Base-by-base conservation (phyloP, 2,888 invertebrate genomes). In the Drosophila rellima region DNA sequence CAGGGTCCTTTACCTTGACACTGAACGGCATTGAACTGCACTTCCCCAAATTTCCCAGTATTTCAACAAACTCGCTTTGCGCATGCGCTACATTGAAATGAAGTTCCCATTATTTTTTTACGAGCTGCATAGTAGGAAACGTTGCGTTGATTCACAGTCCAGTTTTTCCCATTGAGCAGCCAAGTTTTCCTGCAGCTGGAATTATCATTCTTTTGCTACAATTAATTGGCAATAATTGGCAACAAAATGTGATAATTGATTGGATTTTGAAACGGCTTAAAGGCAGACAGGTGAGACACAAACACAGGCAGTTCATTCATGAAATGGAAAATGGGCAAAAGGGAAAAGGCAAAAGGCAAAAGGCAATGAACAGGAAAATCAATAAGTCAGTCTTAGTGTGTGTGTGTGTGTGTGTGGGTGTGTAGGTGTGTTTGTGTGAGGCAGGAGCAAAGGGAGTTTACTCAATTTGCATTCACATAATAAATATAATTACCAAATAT, bases 1-100 rank as follows among this genome's bases (percentile, higher is more conserved):
- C 18, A 18, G 39, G 39, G 62, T 62, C 54, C 64, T 66, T 69
- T 79, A 81, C 89, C 86, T 90, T 90, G 86, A 77, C 84, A 86
- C 65, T 90, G 84, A 87, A 79, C 70, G 52, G 70, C 56, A 54
- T 64, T 70, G 74, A 76, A 75, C 72, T 68, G 67, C 74, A 72
- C 15, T 40, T 17, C 18, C 5, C 8, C 0, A 11, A 57, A 75
- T 20, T 39, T 60, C 69, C 70, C 70, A 3, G 57, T 73, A 73
- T 82, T 69, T 39, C 23, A 3, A 6, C 4, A 15, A 15, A 3
- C 11, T 2, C 20, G 10, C 35, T 40, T 6, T 37, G 81, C 89
- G 83, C 89, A 69, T 65, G 87, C 64, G 59, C 54, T 45, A 11
- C 15, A 15, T 0, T 5, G n/a, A 15, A 33, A 15, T 33, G 48